These are phyloP conservation scores for Nasonia vitripennis DNA, from an alignment of 1,140 invertebrate species.

Conservation along the genomic window DNA sequence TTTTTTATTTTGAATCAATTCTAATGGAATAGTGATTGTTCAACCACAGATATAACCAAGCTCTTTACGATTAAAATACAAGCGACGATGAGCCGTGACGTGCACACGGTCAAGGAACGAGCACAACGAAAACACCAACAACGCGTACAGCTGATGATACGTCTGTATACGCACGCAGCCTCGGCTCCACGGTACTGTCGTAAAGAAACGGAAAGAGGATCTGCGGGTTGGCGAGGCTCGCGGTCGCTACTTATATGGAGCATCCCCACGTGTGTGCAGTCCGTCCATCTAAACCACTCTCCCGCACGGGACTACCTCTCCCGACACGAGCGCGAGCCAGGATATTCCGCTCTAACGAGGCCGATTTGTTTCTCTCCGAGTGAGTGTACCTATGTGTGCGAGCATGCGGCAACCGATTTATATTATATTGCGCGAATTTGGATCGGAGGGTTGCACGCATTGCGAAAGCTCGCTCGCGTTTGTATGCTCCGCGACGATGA, in stretches of 20 bases:
- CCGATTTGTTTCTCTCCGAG: background rate
- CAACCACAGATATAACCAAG: no score
- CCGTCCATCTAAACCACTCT: background rate
- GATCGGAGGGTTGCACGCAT: background rate
- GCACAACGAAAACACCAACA: background rate
- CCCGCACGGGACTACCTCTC: background rate
- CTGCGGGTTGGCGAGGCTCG: constrained; percentile 38
- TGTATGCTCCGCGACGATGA: background rate
- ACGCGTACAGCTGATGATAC: background rate
- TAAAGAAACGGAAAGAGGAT: constrained; percentile 32
- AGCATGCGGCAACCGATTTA: background rate
- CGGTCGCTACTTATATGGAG: constrained; percentile 45
- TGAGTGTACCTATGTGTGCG: no score
- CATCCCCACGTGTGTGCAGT: constrained; percentile 43
- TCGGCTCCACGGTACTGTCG: background rate
- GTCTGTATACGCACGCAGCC: background rate
- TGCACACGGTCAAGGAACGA: no score
- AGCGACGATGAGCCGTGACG: no score
- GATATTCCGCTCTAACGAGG: constrained; percentile 3
- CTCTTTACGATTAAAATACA: no score
- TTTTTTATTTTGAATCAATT: no score
- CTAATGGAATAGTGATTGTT: no score
- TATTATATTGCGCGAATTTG: background rate
- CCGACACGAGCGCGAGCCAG: no score
- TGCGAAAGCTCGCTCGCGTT: constrained; percentile 1